Evolutionary conservation across 1,140 invertebrate species (phyloP).

Genomic region (Caenorhabditis inopinata): DNA sequence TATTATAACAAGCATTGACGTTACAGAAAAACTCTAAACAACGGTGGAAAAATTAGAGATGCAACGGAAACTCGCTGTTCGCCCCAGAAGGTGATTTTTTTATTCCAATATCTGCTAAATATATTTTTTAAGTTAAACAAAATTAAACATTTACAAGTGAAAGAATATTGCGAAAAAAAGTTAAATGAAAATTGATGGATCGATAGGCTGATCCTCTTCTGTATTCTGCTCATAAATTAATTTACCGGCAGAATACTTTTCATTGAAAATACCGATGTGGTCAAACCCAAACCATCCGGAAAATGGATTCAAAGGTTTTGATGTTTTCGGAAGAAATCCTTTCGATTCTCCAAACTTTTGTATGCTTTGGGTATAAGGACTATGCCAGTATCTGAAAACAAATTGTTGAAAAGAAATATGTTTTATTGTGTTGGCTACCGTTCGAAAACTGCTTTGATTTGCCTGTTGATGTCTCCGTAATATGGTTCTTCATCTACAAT

Average conservation of each 20-base stretch:
- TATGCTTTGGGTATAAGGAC: background rate
- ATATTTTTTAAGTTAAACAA: no score
- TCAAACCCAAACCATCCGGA: conserved; percentile 12
- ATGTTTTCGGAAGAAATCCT: background rate
- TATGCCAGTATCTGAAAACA: conserved; percentile 23
- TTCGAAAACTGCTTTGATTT: background rate
- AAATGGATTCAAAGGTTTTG: conserved; percentile 6
- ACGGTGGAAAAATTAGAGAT: no score
- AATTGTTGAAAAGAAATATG: no score
- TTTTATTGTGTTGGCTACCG: background rate
- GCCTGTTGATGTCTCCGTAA: background rate
- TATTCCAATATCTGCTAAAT: no score
- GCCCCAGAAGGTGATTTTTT: no score
- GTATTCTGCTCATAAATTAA: background rate
- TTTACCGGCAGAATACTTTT: background rate
- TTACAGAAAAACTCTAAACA: no score
- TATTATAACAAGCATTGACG: no score
- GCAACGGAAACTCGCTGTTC: no score
- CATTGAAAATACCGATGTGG: background rate
- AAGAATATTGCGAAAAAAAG: background rate
- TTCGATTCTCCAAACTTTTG: conserved; percentile 1
- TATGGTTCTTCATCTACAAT: background rate
- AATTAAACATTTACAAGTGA: background rate
- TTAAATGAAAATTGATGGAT: conserved; percentile 23
- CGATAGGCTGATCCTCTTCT: background rate